Conservation (phyloP, 2,797 vertebrate species). For the Lepus townsendii region DNA sequence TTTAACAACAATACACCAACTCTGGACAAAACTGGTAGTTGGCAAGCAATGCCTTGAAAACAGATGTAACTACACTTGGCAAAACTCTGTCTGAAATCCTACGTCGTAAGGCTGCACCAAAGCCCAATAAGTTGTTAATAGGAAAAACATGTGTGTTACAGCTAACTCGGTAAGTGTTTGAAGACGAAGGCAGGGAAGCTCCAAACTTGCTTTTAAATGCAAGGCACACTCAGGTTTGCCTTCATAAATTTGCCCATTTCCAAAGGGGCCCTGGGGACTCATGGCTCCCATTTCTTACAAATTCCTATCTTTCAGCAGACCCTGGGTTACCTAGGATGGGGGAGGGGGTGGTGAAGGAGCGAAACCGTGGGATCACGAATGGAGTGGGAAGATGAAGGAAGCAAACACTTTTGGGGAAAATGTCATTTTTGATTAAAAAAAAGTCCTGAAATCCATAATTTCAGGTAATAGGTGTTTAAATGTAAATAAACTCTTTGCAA, state of each 20-base stretch:
- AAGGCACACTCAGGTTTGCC: constrained; percentile 20
- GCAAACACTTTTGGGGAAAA: neutral
- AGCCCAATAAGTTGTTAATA: neutral
- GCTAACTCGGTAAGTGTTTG: neutral
- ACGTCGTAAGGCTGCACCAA: neutral
- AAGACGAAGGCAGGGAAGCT: neutral
- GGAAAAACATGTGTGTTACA: constrained; percentile 9
- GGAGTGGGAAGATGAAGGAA: neutral
- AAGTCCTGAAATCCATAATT: constrained; percentile 26
- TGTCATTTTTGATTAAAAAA: constrained; percentile 41
- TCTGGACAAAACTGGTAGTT: neutral
- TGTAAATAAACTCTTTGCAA: constrained; percentile 45
- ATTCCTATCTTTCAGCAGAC: neutral
- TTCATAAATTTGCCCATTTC: neutral
- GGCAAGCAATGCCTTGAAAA: neutral
- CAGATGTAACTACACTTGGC: neutral
- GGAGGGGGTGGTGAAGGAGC: neutral
- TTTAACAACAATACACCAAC: neutral
- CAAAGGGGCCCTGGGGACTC: neutral
- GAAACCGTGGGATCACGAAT: neutral
- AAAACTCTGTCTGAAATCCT: constrained; percentile 29
- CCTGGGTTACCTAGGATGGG: neutral
- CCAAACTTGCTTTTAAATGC: neutral
- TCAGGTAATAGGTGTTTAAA: constrained; percentile 30
- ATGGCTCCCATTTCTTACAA: neutral